Conservation (phyloP, 2,797 vertebrate genomes). For the Podargus strigoides region DNA sequence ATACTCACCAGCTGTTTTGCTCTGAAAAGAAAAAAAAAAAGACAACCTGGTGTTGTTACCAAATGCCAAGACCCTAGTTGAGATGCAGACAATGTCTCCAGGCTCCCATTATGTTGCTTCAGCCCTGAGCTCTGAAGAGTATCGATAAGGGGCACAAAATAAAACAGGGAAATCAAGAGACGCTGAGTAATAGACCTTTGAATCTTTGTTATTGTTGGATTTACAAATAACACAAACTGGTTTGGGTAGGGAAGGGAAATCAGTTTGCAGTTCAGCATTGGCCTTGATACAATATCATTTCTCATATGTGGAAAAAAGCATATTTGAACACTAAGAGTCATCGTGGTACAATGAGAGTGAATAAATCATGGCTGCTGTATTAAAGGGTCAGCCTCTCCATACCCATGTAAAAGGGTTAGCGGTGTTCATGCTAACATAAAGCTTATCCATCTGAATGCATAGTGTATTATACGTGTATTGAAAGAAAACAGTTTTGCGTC, state of each 20-base stretch:
- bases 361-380: conserved; percentile 8
- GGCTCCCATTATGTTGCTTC: conserved; percentile 53
- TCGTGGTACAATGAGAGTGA: background rate
- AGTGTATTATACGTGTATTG: background rate
- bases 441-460: background rate
- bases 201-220: conserved; percentile 53
- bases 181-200: conserved; percentile 46
- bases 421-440: background rate
- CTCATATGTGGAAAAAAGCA: conserved; percentile 26
- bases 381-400: background rate
- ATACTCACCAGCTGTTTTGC: conserved; percentile 35
- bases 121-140: conserved; percentile 56
- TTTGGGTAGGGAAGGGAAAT: conserved; percentile 42
- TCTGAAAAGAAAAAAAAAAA: conserved; percentile 21
- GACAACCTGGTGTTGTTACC: conserved; percentile 43
- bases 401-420: background rate
- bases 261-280: conserved; percentile 33
- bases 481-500: background rate
- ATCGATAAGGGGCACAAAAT: conserved; percentile 53
- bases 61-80: conserved; percentile 57
- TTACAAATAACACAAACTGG: conserved; percentile 52
- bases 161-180: conserved; percentile 59
- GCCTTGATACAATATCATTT: conserved; percentile 31
- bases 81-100: conserved; percentile 56
- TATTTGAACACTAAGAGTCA: conserved; percentile 44